Evolutionary conservation across 2,797 vertebrate species (phyloP).

Genomic region (Gobionotothen gibberifrons): DNA sequence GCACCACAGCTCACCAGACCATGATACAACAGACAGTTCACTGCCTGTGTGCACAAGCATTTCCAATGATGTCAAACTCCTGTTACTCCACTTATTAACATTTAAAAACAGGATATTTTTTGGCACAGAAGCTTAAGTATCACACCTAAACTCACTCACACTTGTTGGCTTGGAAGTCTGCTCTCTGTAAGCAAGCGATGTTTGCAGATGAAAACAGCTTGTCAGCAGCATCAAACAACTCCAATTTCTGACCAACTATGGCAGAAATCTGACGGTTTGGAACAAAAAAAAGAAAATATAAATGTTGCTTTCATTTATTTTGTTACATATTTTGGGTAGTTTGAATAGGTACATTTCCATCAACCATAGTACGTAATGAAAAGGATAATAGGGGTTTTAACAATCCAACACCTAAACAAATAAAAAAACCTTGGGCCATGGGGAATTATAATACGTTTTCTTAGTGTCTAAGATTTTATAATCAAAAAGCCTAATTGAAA

Average conservation of each 20-base stretch:
- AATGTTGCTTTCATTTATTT: no score
- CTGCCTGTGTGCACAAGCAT: background rate
- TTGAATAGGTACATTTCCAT: no score
- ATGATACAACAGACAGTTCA: constrained; percentile 6
- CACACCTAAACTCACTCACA: no score
- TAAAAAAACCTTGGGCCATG: background rate
- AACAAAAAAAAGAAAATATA: no score
- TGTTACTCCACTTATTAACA: background rate
- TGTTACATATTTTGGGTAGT: no score
- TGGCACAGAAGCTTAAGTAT: background rate
- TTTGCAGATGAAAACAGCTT: background rate
- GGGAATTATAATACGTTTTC: no score
- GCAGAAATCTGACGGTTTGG: no score
- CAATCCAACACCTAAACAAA: no score
- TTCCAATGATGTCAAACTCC: background rate
- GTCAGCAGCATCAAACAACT: background rate
- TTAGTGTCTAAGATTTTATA: no score
- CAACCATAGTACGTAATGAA: background rate
- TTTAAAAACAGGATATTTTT: background rate
- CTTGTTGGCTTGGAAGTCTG: no score
- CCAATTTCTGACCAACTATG: no score
- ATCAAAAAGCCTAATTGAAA: no score
- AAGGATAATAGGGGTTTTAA: background rate
- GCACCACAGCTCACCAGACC: constrained; percentile 43
- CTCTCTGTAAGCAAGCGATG: background rate